Evolutionary conservation across 2,888 invertebrate species (phyloP), one percentile per base, ranked within the genome.

Genomic region (Glaucopsyche alexis): DNA sequence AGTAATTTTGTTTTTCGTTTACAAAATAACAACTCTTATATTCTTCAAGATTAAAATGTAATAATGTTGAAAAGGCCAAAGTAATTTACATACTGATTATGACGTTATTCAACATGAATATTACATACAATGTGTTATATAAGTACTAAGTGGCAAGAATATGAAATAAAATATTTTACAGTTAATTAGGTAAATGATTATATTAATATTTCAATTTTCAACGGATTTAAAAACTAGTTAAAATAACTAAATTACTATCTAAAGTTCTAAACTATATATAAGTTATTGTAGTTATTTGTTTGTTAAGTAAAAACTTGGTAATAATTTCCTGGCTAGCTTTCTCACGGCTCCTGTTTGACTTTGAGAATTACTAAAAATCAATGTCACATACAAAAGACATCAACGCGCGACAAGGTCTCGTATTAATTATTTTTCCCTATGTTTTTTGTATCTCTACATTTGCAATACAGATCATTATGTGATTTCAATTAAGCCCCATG

Each of bases 321-420:
- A n/a, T n/a, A n/a, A n/a, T n/a, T n/a, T n/a, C n/a, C n/a, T n/a
- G n/a, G n/a, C n/a, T n/a, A n/a, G n/a, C n/a, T n/a, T n/a, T n/a
- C n/a, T n/a, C n/a, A n/a, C n/a, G n/a, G n/a, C n/a, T n/a, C n/a
- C n/a, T n/a, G 16, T 19, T 60, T 19, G 8, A 29, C 5, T 16
- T 60, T 29, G 29, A 29, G 4, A 29, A 29, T 29, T 19, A 19
- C 19, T 55, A 60, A 29, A 29, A 60, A 40, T 42, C 13, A 52
- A 40, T 42, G 38, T 8, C 29, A n/a, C 71, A 74, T 83, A 84
- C 78, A 83, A 85, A 85, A 85, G 84, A 85, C 81, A 79, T 85
- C 85, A 85, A 84, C 84, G 85, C 60, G 60, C 29, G 14, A 38
- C 29, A 29, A 60, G 55, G 19, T 29, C 4, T 60, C 19, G 55